Base-by-base conservation (phyloP, 2,797 vertebrate genomes). In the Pseudochromis fuscus region DNA sequence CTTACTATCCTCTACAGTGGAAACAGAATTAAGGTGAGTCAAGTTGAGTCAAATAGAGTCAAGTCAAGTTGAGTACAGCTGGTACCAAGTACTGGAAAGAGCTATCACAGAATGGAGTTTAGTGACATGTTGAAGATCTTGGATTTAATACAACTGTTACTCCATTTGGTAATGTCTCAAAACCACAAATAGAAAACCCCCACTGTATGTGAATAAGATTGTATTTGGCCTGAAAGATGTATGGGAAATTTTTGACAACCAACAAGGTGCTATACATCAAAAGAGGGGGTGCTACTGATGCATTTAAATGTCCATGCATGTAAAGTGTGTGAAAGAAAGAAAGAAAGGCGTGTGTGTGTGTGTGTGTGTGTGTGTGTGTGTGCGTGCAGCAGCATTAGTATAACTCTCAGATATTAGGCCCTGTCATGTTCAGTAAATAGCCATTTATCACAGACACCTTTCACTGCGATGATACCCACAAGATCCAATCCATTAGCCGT, bases 361-460 rank as follows among this genome's bases (percentile, higher is more conserved):
- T 44, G 57, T 57, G 57, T 55, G 52, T 1, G 4, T 37, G 57
- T 10, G 62, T 53, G 24, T 11, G 64, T 49, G 67, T 44, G 57
- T 57, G 57, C 51, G 52, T 1, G 49, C 33, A 38, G 72, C 63
- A 74, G 72, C 50, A 77, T 89, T 84, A 86, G 78, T 81, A 81
- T 79, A 82, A 87, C 82, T 88, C 75, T 80, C 77, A 85, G 82
- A 86, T 87, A 89, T 91, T 89, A 87, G 72, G 62, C 30, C 64
- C 83, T 90, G 91, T 93, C 92, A 91, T 90, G 89, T 90, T 88
- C 64, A 3, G 87, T 91, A 93, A 93, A 91, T 88, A 91, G 77
- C 78, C 86, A 93, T 94, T 92, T 83, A 91, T 94, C 92, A 94
- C 67, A 4, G 46, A 57, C 67, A 50, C 57, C 79, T 82, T 77